Evolutionary conservation across 2,797 vertebrate species (phyloP), one percentile per base, ranked within the genome.

Genomic region (Meda fulgida): DNA sequence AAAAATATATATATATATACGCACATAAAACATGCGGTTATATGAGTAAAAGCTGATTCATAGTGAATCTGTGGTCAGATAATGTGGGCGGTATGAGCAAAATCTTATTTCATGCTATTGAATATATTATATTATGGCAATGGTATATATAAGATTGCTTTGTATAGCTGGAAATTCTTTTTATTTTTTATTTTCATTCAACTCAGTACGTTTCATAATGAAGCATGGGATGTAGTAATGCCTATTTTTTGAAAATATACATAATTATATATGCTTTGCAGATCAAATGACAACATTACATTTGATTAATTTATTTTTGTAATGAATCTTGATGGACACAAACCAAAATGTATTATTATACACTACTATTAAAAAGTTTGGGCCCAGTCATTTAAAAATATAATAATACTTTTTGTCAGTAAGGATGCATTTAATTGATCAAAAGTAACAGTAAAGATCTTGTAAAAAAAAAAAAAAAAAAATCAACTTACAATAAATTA

Each of bases 11-110:
- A 48, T 34, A 21, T 66, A 55, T 38, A 38, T 78, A 46, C 46
- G 3, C 36, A 67, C 38, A 80, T 78, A 36, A 8, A 29, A 38
- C 34, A 83, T 46, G 18, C 4, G 31, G 67, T 58, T 29, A 19
- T 80, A 34, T 84, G 51, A 86, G 43, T 26, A 19, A 51, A 85
- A 63, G 72, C n/a, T 70, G 55, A 66, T 66, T 84, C 26, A 10
- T 77, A 26, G 1, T 34, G 43, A 65, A 34, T 82, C 26, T 81
- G 36, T 72, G 46, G n/a, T 63, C 53, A 48, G 55, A 53, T 40
- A 40, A 9, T 78, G 38, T 36, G 66, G 65, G 66, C 29, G 31
- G 7, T 36, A 18, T 26, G 18, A 71, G 31, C 31, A 19, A 23
- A 55, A 53, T 81, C 48, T 19, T 81, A 40, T 70, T 70, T 70